Conservation (phyloP, 1,140 invertebrate species). For the Stegodyphus mimosarum region DNA sequence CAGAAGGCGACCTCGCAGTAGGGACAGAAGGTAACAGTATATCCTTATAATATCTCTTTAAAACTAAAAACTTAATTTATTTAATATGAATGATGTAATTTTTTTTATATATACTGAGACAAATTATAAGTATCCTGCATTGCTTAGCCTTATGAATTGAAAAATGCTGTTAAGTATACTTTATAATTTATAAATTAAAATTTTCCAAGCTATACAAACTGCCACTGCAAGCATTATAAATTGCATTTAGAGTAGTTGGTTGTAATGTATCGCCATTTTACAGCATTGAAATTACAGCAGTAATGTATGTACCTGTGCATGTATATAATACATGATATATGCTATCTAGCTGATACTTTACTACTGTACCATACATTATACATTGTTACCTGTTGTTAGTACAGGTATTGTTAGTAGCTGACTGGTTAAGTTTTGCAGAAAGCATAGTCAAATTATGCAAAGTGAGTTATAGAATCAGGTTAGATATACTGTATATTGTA, state of each 20-base stretch:
- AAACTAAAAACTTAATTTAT: not conserved
- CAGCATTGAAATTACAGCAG: too few species aligned
- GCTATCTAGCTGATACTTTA: too few species aligned
- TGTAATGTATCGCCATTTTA: too few species aligned
- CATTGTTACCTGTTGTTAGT: too few species aligned
- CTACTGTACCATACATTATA: too few species aligned
- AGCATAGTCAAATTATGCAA: too few species aligned
- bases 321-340: too few species aligned
- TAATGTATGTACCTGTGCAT: too few species aligned
- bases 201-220: not conserved
- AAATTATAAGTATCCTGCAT: not conserved
- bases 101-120: not conserved
- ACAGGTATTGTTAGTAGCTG: too few species aligned
- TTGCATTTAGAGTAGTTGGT: not conserved
- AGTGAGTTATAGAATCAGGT: too few species aligned
- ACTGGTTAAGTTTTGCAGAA: too few species aligned
- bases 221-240: not conserved
- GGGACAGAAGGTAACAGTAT: constrained; percentile 45
- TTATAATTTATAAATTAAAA: not conserved
- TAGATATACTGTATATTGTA: too few species aligned
- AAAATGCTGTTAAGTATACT: not conserved
- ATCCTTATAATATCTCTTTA: not conserved
- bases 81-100: not conserved
- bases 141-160: not conserved
- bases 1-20: constrained; percentile 38